These are phyloP conservation scores for Rhinogobio ventralis DNA, from an alignment of 2,797 vertebrate species.

Conservation along the genomic window DNA sequence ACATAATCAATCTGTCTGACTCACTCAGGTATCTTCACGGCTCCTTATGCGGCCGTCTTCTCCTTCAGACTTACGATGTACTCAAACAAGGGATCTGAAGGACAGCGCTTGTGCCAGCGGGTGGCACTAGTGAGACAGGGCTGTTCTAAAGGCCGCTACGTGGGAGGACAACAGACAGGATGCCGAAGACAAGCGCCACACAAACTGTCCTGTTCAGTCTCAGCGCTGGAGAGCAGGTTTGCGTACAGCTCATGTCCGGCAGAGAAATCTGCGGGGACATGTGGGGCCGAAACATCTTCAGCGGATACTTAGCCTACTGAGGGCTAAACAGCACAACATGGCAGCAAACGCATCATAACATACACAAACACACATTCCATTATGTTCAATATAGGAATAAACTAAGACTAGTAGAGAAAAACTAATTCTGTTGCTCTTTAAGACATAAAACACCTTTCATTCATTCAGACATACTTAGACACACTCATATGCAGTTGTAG, in stretches of 20 bases:
- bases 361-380: not conserved
- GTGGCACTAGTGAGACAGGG: constrained; percentile 65
- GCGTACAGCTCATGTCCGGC: constrained; percentile 61
- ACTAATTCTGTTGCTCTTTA: not conserved
- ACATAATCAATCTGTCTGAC: not conserved
- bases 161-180: constrained; percentile 69
- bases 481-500: not conserved
- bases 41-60: not conserved
- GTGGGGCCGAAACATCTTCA: constrained; percentile 62
- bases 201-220: constrained; percentile 62
- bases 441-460: not conserved
- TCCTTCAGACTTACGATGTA: not conserved
- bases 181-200: constrained; percentile 64
- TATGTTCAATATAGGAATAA: not conserved
- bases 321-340: not conserved
- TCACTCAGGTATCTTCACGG: not conserved
- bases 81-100: constrained; percentile 17
- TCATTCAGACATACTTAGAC: not conserved
- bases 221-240: constrained; percentile 65
- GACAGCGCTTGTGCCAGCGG: constrained; percentile 66
- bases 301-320: constrained; percentile 14
- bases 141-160: constrained; percentile 43
- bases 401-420: not conserved
- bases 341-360: not conserved
- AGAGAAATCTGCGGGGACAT: constrained; percentile 60